Conservation (phyloP, 2,113 vertebrate genomes). For the Menidia beryllina region DNA sequence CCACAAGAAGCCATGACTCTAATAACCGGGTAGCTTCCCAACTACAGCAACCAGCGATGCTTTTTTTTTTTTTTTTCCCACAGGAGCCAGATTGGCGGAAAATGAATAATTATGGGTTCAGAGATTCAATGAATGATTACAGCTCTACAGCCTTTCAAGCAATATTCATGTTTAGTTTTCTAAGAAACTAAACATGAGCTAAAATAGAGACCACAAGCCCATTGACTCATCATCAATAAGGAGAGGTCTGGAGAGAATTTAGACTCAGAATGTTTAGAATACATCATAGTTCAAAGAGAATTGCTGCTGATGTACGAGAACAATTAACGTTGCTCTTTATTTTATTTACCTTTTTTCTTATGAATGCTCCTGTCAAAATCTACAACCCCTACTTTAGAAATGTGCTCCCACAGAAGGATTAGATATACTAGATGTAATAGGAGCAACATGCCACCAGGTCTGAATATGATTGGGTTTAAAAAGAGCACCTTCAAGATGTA, state of each 20-base stretch:
- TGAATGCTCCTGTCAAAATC: not conserved
- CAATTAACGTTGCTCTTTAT: conserved; percentile 30
- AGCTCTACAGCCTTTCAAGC: conserved; percentile 70
- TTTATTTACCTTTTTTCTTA: not conserved
- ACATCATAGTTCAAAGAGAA: not conserved
- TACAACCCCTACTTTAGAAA: not conserved
- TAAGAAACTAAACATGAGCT: conserved; percentile 53
- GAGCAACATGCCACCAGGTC: too few species aligned
- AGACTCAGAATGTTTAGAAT: too few species aligned
- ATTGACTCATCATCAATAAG: conserved; percentile 55
- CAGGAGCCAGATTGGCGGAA: conserved; percentile 77
- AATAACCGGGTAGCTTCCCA: conserved; percentile 80
- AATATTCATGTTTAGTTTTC: conserved; percentile 73
- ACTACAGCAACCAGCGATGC: conserved; percentile 70
- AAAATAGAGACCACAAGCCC: conserved; percentile 43
- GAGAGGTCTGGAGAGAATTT: too few species aligned
- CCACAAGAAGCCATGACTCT: conserved; percentile 68
- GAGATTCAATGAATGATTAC: conserved; percentile 77
- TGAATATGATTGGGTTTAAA: too few species aligned
- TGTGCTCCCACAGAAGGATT: too few species aligned
- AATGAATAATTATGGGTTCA: conserved; percentile 81
- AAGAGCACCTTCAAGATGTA: too few species aligned
- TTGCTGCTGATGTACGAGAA: conserved; percentile 34
- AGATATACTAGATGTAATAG: too few species aligned
- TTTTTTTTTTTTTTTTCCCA: conserved; percentile 52